Evolutionary conservation across 2,888 invertebrate species (phyloP).

Genomic region (Cepaea hortensis): DNA sequence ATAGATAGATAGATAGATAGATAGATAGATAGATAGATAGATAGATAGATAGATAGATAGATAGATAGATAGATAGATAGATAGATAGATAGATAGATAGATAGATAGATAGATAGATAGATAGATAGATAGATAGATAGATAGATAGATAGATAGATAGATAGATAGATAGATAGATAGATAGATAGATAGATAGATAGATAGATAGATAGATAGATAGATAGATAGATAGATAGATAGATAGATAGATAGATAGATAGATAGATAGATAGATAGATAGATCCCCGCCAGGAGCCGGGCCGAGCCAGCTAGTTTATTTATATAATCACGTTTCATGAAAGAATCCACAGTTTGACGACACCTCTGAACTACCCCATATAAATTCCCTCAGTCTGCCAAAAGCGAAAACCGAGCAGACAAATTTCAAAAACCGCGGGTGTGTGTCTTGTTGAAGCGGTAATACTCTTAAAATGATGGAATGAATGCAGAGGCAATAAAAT

Average conservation of each 20-base stretch:
- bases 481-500: too few relatives aligned
- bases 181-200: slow-evolving; percentile 7
- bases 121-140: background rate
- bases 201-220: slow-evolving; percentile 7
- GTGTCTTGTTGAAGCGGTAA: too few relatives aligned
- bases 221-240: slow-evolving; percentile 7
- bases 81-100: background rate
- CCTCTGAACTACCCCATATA: too few relatives aligned
- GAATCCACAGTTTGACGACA: too few relatives aligned
- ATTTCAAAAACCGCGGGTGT: too few relatives aligned
- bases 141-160: slow-evolving; percentile 7
- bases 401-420: too few relatives aligned
- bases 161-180: slow-evolving; percentile 3
- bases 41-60: background rate
- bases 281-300: too few relatives aligned
- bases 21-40: background rate
- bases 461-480: too few relatives aligned
- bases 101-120: background rate
- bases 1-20: background rate
- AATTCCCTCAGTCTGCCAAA: too few relatives aligned
- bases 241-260: slow-evolving; percentile 7
- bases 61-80: background rate
- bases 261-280: slow-evolving; percentile 7
- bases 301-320: too few relatives aligned
- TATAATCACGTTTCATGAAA: too few relatives aligned